Evolutionary conservation across 2,113 vertebrate species (phyloP).

Genomic region (Alethe diademata): DNA sequence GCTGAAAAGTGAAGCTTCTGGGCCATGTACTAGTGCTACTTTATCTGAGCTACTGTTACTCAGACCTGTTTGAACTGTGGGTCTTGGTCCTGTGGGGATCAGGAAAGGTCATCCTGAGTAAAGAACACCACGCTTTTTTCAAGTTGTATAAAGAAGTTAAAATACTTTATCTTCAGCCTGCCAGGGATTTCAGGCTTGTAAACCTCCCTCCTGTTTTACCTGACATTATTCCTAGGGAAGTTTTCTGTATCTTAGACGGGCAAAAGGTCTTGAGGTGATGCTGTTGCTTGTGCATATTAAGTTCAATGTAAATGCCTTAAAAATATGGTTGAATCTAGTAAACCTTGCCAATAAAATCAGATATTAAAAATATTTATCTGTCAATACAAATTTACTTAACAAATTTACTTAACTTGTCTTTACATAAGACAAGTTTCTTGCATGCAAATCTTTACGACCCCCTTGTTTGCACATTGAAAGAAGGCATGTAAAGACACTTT

Average conservation of each 20-base stretch:
- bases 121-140: not conserved
- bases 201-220: not conserved
- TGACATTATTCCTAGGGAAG: not conserved
- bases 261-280: not conserved
- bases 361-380: not conserved
- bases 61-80: not conserved
- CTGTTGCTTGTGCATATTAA: not conserved
- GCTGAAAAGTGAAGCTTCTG: not conserved
- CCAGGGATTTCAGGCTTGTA: not conserved
- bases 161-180: not conserved
- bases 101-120: not conserved
- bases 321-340: not conserved
- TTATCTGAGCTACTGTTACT: not conserved
- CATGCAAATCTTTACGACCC: not conserved
- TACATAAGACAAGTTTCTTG: not conserved
- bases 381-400: not conserved
- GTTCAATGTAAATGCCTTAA: not conserved
- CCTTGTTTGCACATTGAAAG: accelerated
- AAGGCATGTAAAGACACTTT: not conserved
- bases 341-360: not conserved
- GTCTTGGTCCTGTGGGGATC: not conserved
- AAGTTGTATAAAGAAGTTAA: not conserved
- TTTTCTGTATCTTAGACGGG: not conserved
- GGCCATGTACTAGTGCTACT: not conserved
- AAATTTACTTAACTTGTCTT: not conserved